A percentile compares a stretch with the other conserved stretches of the same genome.
phyloP scores from a whole-genome alignment of 2,113 vertebrate species.

The Odontophorus gujanensis region DNA sequence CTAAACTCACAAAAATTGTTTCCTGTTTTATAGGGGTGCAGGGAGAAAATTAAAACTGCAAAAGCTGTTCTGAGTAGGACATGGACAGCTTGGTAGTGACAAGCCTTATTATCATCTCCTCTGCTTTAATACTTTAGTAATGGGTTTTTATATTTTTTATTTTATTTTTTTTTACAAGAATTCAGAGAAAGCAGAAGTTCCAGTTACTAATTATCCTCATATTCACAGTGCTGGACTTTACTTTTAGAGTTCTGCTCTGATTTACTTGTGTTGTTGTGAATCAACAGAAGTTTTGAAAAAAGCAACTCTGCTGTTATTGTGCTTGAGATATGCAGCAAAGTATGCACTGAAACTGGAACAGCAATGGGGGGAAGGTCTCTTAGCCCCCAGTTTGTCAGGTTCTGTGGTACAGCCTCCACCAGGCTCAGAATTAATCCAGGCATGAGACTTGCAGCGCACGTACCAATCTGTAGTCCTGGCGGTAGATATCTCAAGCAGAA shows the following conservation, averaged over 20 bases:
- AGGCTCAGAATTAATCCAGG: background rate
- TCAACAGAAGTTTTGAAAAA: constrained; percentile 19
- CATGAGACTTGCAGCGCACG: background rate
- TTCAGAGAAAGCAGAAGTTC: constrained; percentile 25
- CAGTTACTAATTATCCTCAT: constrained; percentile 30
- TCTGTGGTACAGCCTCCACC: background rate
- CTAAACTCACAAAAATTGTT: constrained; percentile 21
- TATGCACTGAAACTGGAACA: background rate
- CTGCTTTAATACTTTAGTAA: constrained; percentile 42
- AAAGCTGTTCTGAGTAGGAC: background rate
- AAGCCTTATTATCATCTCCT: constrained; percentile 26
- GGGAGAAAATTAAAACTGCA: constrained; percentile 39
- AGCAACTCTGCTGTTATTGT: background rate
- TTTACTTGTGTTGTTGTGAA: constrained; percentile 19
- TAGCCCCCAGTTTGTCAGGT: background rate
- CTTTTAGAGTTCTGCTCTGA: constrained; percentile 25
- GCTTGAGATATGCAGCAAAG: background rate
- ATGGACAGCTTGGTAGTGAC: constrained; percentile 19
- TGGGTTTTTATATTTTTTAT: background rate
- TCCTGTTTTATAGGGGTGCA: constrained; percentile 34
- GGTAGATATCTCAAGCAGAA: background rate
- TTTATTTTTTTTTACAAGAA: background rate
- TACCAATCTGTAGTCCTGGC: background rate
- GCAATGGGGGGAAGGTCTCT: background rate
- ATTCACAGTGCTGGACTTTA: background rate